A percentile compares a stretch with the other conserved stretches of the same genome.
Evolutionary conservation across 2,888 invertebrate species (phyloP).

Genomic region (Chloroclysta siterata): DNA sequence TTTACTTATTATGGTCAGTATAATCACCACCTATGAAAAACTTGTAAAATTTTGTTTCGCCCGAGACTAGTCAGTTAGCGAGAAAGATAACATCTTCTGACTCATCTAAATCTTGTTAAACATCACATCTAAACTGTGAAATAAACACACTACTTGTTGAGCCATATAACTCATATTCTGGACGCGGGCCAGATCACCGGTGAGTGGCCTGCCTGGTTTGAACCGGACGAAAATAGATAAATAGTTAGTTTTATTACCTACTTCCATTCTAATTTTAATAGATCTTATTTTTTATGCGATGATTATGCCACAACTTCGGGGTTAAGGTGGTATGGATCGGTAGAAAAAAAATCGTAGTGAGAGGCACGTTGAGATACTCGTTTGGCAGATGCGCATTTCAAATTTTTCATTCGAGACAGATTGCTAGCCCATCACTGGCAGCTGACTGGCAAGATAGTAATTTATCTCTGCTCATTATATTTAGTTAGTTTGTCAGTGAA

Average conservation of each 20-base stretch:
- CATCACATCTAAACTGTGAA: constrained; percentile 2
- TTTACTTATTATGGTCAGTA: too few relatives aligned
- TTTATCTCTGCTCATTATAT: too few relatives aligned
- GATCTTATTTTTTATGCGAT: background rate
- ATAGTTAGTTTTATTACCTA: constrained; percentile 1
- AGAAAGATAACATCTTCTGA: constrained; percentile 4
- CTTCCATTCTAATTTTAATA: background rate
- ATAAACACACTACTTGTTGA: constrained; percentile 21
- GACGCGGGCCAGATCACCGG: constrained; percentile 19
- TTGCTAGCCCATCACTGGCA: too few relatives aligned
- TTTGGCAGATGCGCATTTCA: too few relatives aligned
- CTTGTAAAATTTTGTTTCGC: background rate
- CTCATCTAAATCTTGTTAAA: constrained; percentile 11
- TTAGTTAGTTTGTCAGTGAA: too few relatives aligned
- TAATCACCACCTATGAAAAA: too few relatives aligned
- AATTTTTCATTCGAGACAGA: too few relatives aligned
- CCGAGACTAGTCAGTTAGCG: background rate
- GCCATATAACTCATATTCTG: constrained; percentile 22
- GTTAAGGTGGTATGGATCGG: background rate
- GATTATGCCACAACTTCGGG: background rate
- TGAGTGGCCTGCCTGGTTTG: constrained; percentile 19
- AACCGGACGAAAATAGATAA: constrained; percentile 13
- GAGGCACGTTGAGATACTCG: too few relatives aligned
- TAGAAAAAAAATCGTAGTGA: too few relatives aligned
- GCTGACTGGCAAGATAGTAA: too few relatives aligned